Conservation (phyloP, 2,888 invertebrate genomes). For the Malachius bipustulatus region DNA sequence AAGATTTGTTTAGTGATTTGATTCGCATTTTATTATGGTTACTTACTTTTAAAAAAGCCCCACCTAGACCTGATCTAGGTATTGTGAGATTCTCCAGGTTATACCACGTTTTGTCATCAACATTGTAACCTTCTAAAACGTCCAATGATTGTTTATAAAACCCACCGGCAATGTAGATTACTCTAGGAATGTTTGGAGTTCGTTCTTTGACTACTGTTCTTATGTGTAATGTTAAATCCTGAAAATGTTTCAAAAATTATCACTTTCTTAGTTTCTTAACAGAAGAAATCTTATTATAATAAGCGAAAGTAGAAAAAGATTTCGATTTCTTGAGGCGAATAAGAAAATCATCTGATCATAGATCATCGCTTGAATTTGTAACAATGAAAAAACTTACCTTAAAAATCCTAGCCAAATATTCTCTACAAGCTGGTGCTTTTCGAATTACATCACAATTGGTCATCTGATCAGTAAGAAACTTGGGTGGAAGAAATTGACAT, state of each 20-base stretch:
- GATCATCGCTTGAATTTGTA: too few species aligned
- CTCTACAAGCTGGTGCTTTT: conserved; percentile 78
- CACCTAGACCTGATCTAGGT: conserved; percentile 78
- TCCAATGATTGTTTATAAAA: conserved; percentile 78
- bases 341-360: too few species aligned
- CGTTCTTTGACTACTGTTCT: conserved; percentile 74
- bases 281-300: too few species aligned
- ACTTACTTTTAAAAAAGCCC: conserved; percentile 66
- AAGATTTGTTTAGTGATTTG: too few species aligned
- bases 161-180: conserved; percentile 87
- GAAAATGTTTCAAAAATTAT: conserved; percentile 21
- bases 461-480: conserved; percentile 84
- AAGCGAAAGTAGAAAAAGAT: too few species aligned
- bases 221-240: conserved; percentile 81
- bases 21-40: conserved; percentile 3
- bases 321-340: too few species aligned
- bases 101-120: conserved; percentile 76
- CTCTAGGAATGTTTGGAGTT: conserved; percentile 76
- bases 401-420: conserved; percentile 81
- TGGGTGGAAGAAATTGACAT: conserved; percentile 84
- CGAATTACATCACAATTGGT: conserved; percentile 77
- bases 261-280: too few species aligned
- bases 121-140: conserved; percentile 78
- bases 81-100: conserved; percentile 72
- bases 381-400: conserved; percentile 40